Conservation (phyloP, 2,113 vertebrate genomes). For the Raphicerus campestris region DNA sequence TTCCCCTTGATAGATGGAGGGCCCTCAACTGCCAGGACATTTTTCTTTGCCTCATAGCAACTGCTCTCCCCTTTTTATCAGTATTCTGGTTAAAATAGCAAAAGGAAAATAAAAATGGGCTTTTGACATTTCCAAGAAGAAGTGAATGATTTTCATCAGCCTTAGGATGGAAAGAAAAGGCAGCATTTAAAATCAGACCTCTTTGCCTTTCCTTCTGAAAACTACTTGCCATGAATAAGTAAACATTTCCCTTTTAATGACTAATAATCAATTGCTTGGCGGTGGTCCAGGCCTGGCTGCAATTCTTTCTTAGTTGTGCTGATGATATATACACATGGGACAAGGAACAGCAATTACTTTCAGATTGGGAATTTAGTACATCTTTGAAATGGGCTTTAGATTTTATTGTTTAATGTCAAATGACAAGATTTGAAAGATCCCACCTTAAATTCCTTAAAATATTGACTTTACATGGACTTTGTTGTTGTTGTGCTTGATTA, state of each 20-base stretch:
- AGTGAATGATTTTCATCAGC: slow-evolving; percentile 19
- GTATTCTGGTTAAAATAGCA: slow-evolving; percentile 47
- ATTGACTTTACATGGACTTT: neutral
- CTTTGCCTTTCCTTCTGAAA: slow-evolving; percentile 57
- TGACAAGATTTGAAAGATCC: neutral
- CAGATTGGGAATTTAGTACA: neutral
- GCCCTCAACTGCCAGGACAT: slow-evolving; percentile 52
- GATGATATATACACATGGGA: neutral
- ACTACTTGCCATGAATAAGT: slow-evolving; percentile 50
- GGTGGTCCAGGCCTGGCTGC: neutral
- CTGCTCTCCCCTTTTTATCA: slow-evolving; percentile 44
- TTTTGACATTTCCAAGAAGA: slow-evolving; percentile 37
- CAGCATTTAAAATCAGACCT: slow-evolving; percentile 53
- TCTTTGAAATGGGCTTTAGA: slow-evolving; percentile 27
- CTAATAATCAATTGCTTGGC: slow-evolving; percentile 49
- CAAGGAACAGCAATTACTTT: neutral
- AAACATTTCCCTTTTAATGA: slow-evolving; percentile 54
- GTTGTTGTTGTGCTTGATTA: neutral
- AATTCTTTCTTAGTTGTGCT: neutral
- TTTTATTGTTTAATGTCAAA: slow-evolving; percentile 42
- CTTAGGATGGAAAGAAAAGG: slow-evolving; percentile 40
- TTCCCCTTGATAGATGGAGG: slow-evolving; percentile 64
- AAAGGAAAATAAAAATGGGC: slow-evolving; percentile 50
- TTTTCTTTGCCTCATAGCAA: slow-evolving; percentile 69
- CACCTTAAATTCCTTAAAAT: slow-evolving; percentile 3